These are phyloP conservation scores for Callithrix jacchus DNA, from an alignment of 2,113 vertebrate genomes.

Conservation along the genomic window DNA sequence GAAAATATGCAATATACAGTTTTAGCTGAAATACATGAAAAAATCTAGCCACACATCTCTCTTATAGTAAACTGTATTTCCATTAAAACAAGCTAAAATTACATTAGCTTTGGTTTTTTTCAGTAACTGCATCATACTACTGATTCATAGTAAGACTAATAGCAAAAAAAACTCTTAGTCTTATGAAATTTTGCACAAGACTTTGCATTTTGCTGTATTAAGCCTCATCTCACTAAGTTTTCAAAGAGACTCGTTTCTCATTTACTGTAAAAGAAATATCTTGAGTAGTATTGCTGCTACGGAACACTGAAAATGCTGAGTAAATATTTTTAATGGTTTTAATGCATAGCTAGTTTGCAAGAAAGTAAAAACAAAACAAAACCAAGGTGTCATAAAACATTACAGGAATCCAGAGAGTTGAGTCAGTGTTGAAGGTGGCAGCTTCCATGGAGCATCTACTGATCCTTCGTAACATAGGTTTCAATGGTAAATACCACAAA, in stretches of 20 bases:
- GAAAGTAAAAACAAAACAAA: background rate
- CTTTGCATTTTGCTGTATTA: background rate
- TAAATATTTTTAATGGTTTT: background rate
- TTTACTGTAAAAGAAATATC: slow-evolving; percentile 14
- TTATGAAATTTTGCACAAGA: background rate
- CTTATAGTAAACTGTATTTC: background rate
- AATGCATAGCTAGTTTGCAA: background rate
- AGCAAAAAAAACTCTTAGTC: background rate
- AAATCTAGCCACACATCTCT: background rate
- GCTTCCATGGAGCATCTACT: background rate
- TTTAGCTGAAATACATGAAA: too few relatives aligned
- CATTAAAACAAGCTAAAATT: background rate
- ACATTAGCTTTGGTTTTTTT: background rate
- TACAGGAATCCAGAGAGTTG: background rate
- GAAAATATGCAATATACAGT: background rate
- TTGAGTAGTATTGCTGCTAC: background rate
- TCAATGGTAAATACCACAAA: background rate
- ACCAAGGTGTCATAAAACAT: background rate
- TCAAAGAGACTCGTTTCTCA: background rate
- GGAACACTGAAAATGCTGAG: background rate
- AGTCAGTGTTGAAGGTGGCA: background rate
- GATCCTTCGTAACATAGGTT: background rate
- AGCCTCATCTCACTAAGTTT: slow-evolving; percentile 12
- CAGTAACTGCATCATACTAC: background rate
- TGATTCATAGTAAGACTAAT: background rate